Percentiles rank a stretch among this genome's conserved stretches.
These are phyloP conservation scores for Crioceris asparagi DNA, from an alignment of 2,888 invertebrate species.

Conservation along the genomic window DNA sequence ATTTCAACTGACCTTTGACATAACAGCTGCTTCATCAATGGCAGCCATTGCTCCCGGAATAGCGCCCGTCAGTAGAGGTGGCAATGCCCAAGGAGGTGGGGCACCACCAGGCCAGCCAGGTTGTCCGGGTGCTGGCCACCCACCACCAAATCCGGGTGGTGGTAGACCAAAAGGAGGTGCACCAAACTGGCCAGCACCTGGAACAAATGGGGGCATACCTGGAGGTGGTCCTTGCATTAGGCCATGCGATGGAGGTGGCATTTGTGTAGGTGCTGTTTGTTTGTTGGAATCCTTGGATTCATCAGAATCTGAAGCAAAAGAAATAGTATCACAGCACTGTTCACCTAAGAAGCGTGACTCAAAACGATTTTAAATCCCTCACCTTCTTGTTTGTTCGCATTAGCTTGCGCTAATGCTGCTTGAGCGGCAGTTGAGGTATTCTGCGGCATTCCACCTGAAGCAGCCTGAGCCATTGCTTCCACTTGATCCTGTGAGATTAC, in stretches of 20 bases:
- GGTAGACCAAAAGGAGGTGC: constrained; percentile 58
- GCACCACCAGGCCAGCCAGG: constrained; percentile 32
- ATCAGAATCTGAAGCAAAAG: background rate
- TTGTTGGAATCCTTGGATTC: background rate
- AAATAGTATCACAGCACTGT: no score
- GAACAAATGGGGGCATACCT: constrained; percentile 47
- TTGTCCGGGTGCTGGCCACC: constrained; percentile 31
- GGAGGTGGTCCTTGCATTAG: constrained; percentile 34
- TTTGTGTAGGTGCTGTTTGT: background rate
- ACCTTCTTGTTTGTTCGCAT: constrained; percentile 37
- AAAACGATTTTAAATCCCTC: constrained; percentile 9
- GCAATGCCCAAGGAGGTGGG: constrained; percentile 33
- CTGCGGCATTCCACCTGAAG: constrained; percentile 28
- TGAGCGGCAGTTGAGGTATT: constrained; percentile 38
- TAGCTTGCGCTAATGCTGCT: constrained; percentile 37
- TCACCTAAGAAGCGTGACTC: no score
- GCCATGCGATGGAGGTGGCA: constrained; percentile 18
- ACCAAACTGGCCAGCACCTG: constrained; percentile 43
- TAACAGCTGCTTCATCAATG: constrained; percentile 34
- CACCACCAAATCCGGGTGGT: constrained; percentile 50
- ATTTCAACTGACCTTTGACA: no score
- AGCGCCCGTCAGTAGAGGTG: constrained; percentile 34
- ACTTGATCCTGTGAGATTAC: constrained; percentile 78
- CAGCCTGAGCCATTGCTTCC: constrained; percentile 51
- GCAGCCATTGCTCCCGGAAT: constrained; percentile 26